phyloP scores from a whole-genome alignment of 2,797 vertebrate species.

The Coreius guichenoti region DNA sequence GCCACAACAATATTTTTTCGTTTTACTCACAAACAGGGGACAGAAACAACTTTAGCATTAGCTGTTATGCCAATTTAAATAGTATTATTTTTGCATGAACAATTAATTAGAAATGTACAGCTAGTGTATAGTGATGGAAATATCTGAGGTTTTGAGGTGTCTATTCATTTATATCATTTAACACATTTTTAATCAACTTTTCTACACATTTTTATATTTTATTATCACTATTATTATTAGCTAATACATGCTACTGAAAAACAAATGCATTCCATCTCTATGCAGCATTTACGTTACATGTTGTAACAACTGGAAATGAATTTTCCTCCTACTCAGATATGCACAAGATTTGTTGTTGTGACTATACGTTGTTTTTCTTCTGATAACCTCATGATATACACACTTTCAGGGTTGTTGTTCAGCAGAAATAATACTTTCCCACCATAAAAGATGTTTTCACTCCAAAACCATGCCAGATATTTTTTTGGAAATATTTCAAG shows the following conservation, averaged over 20 bases:
- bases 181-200: background rate
- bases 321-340: slow-evolving; percentile 4
- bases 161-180: background rate
- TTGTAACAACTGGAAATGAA: background rate
- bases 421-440: slow-evolving; percentile 27
- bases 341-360: background rate
- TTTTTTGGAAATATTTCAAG: slow-evolving; percentile 48
- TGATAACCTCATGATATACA: slow-evolving; percentile 9
- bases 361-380: slow-evolving; percentile 12
- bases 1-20: background rate
- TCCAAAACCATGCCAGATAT: slow-evolving; percentile 36
- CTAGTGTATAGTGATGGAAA: background rate
- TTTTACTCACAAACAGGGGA: background rate
- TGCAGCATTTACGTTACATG: background rate
- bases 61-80: background rate
- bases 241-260: background rate
- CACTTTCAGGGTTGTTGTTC: background rate
- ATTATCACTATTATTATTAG: background rate
- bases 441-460: slow-evolving; percentile 18
- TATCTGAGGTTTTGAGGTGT: background rate
- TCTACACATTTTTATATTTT: background rate
- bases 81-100: background rate
- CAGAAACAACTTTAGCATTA: background rate
- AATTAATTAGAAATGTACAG: background rate
- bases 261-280: background rate